Conservation (phyloP, 2,797 vertebrate species). For the Sitta carolinensis region DNA sequence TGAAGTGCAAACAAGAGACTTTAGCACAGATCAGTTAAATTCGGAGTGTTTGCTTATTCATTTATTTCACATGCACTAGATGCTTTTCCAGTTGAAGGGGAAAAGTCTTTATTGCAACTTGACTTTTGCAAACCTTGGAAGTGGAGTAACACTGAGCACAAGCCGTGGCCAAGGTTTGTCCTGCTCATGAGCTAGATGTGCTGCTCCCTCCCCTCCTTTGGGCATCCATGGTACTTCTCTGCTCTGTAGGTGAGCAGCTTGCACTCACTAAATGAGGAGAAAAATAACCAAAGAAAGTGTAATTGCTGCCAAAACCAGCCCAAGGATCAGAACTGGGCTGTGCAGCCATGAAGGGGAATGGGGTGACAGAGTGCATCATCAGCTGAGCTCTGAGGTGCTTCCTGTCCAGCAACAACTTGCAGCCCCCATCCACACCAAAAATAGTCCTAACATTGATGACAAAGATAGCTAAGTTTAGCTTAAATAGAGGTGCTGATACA, state of each 20-base stretch:
- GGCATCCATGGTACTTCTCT: not conserved
- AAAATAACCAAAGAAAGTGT: not conserved
- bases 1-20: not conserved
- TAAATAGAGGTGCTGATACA: not conserved
- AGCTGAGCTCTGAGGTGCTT: not conserved
- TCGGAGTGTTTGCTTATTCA: not conserved
- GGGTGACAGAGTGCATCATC: not conserved
- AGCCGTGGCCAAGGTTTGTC: not conserved
- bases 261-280: not conserved
- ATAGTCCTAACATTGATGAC: not conserved
- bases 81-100: not conserved
- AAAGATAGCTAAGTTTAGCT: not conserved
- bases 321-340: not conserved
- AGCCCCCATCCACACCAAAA: not conserved
- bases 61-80: not conserved
- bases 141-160: not conserved
- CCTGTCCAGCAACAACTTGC: not conserved
- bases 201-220: not conserved
- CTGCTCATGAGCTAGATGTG: not conserved
- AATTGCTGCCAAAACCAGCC: not conserved
- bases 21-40: not conserved
- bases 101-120: not conserved
- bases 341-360: not conserved
- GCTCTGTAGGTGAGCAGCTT: not conserved
- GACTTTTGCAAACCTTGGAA: not conserved